Conservation (phyloP, 2,797 vertebrate genomes). For the Rhadinocentrus ornatus region DNA sequence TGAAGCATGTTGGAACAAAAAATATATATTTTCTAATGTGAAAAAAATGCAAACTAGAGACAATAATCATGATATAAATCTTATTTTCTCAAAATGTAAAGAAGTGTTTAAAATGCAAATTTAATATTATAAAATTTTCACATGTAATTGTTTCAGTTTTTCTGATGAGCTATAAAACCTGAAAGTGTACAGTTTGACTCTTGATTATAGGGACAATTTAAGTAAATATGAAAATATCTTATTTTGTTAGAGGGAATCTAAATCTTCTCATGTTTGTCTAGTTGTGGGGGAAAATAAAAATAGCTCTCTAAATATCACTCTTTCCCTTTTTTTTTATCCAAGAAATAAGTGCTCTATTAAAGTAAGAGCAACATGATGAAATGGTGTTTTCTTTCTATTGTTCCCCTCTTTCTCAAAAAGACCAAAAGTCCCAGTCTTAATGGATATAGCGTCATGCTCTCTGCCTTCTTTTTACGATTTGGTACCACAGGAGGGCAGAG, state of each 20-base stretch:
- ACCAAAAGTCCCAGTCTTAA: conserved; percentile 42
- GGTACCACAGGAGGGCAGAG: conserved; percentile 55
- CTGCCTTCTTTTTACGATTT: conserved; percentile 52
- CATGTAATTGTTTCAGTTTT: conserved; percentile 19
- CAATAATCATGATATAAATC: conserved; percentile 21
- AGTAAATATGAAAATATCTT: background rate
- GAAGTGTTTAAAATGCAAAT: conserved; percentile 29
- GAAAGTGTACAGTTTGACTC: background rate
- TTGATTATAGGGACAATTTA: background rate
- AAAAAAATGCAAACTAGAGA: conserved; percentile 22
- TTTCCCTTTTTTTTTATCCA: background rate
- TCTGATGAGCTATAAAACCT: conserved; percentile 2
- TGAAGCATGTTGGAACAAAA: conserved; percentile 37
- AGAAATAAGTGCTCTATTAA: background rate
- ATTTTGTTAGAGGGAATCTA: background rate
- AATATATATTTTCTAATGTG: conserved; percentile 41
- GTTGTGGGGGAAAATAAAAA: background rate
- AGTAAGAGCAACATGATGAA: conserved; percentile 10
- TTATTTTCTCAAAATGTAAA: conserved; percentile 12
- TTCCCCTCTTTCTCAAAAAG: conserved; percentile 10
- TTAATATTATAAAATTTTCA: conserved; percentile 12
- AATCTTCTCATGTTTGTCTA: background rate
- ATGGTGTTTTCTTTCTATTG: conserved; percentile 5
- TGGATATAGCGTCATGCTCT: conserved; percentile 57
- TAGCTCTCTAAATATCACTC: background rate